Base-by-base conservation (phyloP, 2,797 vertebrate species). In the Cheirogaleus major region DNA sequence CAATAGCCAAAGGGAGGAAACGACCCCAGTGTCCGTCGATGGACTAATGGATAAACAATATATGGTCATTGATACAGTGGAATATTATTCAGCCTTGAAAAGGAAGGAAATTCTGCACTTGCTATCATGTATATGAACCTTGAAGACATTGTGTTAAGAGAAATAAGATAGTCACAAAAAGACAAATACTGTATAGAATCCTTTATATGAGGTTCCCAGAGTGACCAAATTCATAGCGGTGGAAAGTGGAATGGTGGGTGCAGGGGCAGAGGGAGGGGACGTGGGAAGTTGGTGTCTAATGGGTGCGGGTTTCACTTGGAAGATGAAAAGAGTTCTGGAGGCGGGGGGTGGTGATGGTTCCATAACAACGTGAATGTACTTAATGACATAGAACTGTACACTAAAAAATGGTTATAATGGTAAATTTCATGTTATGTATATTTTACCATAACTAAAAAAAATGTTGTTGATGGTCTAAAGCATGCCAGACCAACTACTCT, bases 361-460 rank as follows among this genome's bases (percentile, higher is more conserved):
- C 27, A 27, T 30, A 13, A 9, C n/a, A 1, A 6, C 4, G n/a
- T 27, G 50, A 4, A 10, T 3, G 6, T 0, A 9, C 22, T 12
- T 14, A 27, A 2, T 1, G 41, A 8, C 52, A 10, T 9, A 4
- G 12, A 48, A 4, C 0, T 7, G 3, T 7, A 2, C 41, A 8
- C 20, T 25, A 50, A 18, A 17, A 83, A 32, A 35, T 6, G n/a
- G 25, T 22, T 45, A 32, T 20, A 22, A 50, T 15, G 1, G n/a
- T 32, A 13, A 30, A 23, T 52, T 76, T 52, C 2, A 43, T 14
- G 12, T 61, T 45, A 1, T 22, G 0, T 3, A 15, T n/a, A 8
- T 23, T 69, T 83, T 14, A 35, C 27, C 41, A 30, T 17, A 20
- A 22, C 27, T n/a, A 45, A 35, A 45, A 41, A 41, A 35, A 9